Conservation (phyloP, 2,113 vertebrate genomes). For the Ranitomeya variabilis region DNA sequence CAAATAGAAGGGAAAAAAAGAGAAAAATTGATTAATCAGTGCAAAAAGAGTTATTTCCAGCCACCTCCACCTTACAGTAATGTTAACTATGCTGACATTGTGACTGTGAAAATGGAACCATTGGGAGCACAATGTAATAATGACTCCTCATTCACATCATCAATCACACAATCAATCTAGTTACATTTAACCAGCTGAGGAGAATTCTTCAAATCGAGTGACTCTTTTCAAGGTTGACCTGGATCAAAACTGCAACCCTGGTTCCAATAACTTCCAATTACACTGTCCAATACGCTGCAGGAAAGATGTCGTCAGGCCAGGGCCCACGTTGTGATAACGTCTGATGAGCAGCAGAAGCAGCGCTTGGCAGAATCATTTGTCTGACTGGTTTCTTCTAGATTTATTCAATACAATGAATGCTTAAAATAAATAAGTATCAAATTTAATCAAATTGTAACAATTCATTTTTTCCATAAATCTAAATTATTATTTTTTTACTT, state of each 20-base stretch:
- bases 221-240: slow-evolving; percentile 56
- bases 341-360: not conserved
- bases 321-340: slow-evolving; percentile 16
- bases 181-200: slow-evolving; percentile 56
- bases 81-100: slow-evolving; percentile 52
- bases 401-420: not conserved
- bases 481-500: not conserved
- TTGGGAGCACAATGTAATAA: slow-evolving; percentile 52
- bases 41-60: slow-evolving; percentile 39
- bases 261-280: slow-evolving; percentile 55
- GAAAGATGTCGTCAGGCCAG: slow-evolving; percentile 27
- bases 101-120: slow-evolving; percentile 45
- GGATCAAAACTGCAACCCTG: slow-evolving; percentile 52
- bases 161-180: slow-evolving; percentile 56
- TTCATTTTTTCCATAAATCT: not conserved
- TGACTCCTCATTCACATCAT: slow-evolving; percentile 56
- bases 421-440: not conserved
- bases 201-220: slow-evolving; percentile 55
- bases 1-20: not conserved
- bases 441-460: not conserved
- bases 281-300: slow-evolving; percentile 42
- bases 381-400: not conserved
- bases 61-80: slow-evolving; percentile 46
- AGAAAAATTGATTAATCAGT: slow-evolving; percentile 52
- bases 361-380: not conserved